Evolutionary conservation across 2,797 vertebrate species (phyloP), one percentile per base, ranked within the genome.

Genomic region (Sternotherus odoratus): DNA sequence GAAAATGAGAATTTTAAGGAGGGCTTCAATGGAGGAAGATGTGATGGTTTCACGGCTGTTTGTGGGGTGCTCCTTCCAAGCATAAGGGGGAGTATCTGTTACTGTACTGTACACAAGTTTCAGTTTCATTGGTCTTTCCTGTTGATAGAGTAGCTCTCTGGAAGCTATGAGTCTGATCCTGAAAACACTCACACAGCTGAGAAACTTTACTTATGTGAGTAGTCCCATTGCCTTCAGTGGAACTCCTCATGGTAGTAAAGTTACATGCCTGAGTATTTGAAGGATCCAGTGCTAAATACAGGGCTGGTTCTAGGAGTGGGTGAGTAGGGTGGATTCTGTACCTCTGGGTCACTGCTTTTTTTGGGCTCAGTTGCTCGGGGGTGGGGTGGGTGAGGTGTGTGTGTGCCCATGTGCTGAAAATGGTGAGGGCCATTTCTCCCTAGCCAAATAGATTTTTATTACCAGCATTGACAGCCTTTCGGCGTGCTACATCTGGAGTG

Each of bases 371-470:
- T 66, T 66, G n/a, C 17, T 23, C 3, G 1, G 57, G 57, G 3
- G 13, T 7, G 6, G 3, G 30, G 12, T 12, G 6, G 3, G 12
- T 6, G 13, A 4, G 5, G 28, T 3, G 6, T 8, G 12, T 60
- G 57, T 6, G 28, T 1, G 6, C 26, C 2, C 56, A 13, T 57
- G 56, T 57, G 56, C 24, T 56, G 54, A 56, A 56, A 56, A 57
- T 57, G 28, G 56, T 5, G 5, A 57, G 5, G 57, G 57, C 30
- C 12, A 57, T 30, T 57, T 57, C 56, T 57, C 43, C 24, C 51
- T 30, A 26, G 24, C 16, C 12, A 50, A 26, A 15, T 23, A n/a
- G 12, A 2, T 21, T 48, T 28, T 81, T 17, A 15, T 6, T 0
- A 0, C 1, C 30, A 48, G 54, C 3, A 23, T 21, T 12, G 82